Evolutionary conservation across 2,888 invertebrate species (phyloP).

Genomic region (Iselma pallidipennis): DNA sequence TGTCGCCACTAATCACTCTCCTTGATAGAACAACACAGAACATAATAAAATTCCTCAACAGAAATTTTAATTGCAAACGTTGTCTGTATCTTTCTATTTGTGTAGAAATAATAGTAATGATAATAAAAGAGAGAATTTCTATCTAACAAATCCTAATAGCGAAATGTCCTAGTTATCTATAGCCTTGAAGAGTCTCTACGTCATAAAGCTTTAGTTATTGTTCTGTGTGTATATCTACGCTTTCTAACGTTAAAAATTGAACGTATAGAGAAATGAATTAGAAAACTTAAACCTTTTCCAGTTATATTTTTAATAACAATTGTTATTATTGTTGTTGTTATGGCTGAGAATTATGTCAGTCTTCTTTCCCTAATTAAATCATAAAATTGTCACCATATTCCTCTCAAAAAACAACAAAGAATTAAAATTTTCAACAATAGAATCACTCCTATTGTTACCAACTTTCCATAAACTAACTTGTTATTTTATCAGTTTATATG

Average conservation of each 20-base stretch:
- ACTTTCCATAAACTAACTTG: background rate
- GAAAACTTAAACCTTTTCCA: background rate
- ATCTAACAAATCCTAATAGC: slow-evolving; percentile 15
- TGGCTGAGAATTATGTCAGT: background rate
- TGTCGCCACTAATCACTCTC: slow-evolving; percentile 26
- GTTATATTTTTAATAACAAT: background rate
- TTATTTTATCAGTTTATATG: background rate
- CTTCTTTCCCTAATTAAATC: too few species aligned
- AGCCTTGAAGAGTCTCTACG: slow-evolving; percentile 14
- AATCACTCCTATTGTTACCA: background rate
- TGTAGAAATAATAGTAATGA: too few species aligned
- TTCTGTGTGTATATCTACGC: too few species aligned
- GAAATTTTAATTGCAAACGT: slow-evolving; percentile 18
- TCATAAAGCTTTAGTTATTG: slow-evolving; percentile 19
- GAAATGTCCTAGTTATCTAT: slow-evolving; percentile 23
- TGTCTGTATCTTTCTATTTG: background rate
- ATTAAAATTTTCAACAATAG: background rate
- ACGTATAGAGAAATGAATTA: too few species aligned
- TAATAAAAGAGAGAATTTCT: slow-evolving; percentile 1
- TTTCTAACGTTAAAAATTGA: slow-evolving; percentile 14
- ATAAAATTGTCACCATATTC: too few species aligned
- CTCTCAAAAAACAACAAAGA: too few species aligned
- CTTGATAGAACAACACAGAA: background rate
- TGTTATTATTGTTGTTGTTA: background rate
- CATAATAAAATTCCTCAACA: background rate